Evolutionary conservation across 2,888 invertebrate species (phyloP).

Genomic region (Tipula helvola): DNA sequence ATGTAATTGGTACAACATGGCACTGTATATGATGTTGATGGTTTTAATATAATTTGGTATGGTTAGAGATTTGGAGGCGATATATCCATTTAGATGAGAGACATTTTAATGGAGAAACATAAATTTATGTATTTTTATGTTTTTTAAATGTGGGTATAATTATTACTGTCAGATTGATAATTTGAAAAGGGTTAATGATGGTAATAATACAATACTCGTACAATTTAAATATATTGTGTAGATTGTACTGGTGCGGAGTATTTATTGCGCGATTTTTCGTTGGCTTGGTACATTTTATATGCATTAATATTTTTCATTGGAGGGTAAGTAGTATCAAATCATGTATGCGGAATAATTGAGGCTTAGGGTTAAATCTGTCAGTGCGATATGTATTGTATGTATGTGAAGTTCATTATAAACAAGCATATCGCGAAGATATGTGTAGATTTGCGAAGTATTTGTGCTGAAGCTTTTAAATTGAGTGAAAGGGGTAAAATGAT

Average conservation of each 20-base stretch:
- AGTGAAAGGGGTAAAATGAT: too few relatives aligned
- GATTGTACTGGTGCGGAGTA: background rate
- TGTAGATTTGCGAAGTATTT: too few relatives aligned
- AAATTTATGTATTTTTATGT: background rate
- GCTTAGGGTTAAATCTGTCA: background rate
- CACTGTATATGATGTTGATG: background rate
- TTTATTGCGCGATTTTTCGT: too few relatives aligned
- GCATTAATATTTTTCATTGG: background rate
- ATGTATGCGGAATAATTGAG: background rate
- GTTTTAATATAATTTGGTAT: background rate
- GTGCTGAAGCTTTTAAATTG: too few relatives aligned
- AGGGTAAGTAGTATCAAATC: background rate
- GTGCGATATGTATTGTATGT: background rate
- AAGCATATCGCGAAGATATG: too few relatives aligned
- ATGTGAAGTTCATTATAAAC: background rate
- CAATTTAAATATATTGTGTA: background rate
- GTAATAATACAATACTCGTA: background rate
- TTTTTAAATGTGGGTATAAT: background rate
- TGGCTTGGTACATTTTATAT: background rate
- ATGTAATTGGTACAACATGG: background rate
- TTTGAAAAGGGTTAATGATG: background rate
- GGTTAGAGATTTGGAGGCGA: background rate
- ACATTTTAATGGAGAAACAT: background rate
- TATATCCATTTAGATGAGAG: background rate
- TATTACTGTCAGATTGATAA: conserved; percentile 4